Evolutionary conservation across 2,797 vertebrate genomes (phyloP).

Genomic region (Lindbergichthys nudifrons): DNA sequence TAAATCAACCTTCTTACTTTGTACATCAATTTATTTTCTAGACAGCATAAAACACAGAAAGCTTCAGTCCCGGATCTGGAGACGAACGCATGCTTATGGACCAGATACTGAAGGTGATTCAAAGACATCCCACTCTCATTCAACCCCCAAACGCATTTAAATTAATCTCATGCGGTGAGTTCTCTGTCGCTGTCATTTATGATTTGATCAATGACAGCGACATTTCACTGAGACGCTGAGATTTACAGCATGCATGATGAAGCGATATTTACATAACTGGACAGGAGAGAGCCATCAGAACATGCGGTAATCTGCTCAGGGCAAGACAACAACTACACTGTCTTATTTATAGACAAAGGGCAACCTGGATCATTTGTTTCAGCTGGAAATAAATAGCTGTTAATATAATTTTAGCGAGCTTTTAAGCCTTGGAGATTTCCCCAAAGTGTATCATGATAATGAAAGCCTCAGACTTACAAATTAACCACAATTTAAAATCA

Average conservation of each 20-base stretch:
- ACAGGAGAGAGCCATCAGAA: conserved; percentile 40
- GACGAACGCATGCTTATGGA: conserved; percentile 15
- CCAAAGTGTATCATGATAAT: conserved; percentile 36
- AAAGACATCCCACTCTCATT: conserved; percentile 31
- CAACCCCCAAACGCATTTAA: conserved; percentile 37
- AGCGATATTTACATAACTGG: conserved; percentile 44
- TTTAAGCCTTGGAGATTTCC: conserved; percentile 39
- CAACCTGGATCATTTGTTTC: conserved; percentile 32
- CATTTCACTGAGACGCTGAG: conserved; percentile 19
- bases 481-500: conserved; percentile 66
- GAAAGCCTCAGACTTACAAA: conserved; percentile 49
- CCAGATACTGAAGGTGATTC: conserved; percentile 28
- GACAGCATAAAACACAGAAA: not conserved
- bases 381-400: conserved; percentile 22
- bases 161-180: conserved; percentile 34
- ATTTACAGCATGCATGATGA: conserved; percentile 41
- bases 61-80: not conserved
- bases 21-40: conserved; percentile 1
- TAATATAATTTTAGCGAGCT: conserved; percentile 20
- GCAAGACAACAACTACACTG: conserved; percentile 22
- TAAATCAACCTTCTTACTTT: not conserved
- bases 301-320: conserved; percentile 35
- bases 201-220: conserved; percentile 50
- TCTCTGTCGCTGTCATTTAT: conserved; percentile 43
- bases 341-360: conserved; percentile 36